Percentiles rank a stretch among this genome's conserved stretches.
Conservation (phyloP, 1,140 invertebrate genomes). For the Leucophenga varia region DNA sequence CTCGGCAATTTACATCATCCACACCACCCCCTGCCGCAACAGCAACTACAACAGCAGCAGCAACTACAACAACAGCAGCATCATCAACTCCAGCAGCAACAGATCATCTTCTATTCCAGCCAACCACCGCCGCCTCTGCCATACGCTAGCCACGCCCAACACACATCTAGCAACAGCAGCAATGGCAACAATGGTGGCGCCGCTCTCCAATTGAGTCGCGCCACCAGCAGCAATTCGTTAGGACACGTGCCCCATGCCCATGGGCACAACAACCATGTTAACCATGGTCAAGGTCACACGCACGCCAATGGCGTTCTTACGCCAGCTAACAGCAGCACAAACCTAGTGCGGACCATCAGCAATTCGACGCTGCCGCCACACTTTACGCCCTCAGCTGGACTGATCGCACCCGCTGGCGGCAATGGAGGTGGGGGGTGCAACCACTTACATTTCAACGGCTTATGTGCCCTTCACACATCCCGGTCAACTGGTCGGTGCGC, state of each 20-base stretch:
- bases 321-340: conserved; percentile 22
- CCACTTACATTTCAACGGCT: conserved; percentile 21
- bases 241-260: conserved; percentile 18
- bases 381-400: conserved; percentile 36
- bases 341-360: conserved; percentile 24
- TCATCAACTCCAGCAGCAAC: conserved; percentile 4
- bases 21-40: conserved; percentile 19
- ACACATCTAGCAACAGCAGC: conserved; percentile 19
- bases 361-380: conserved; percentile 25
- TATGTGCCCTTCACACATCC: conserved; percentile 28
- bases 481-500: conserved; percentile 19
- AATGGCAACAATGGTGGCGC: conserved; percentile 30
- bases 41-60: conserved; percentile 23
- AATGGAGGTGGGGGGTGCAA: conserved; percentile 14
- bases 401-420: conserved; percentile 25
- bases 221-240: conserved; percentile 29
- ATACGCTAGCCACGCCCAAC: conserved; percentile 8
- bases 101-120: conserved; percentile 26
- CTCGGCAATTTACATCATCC: not conserved
- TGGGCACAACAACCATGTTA: conserved; percentile 11
- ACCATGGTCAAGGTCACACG: conserved; percentile 19
- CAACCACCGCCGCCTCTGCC: conserved; percentile 15
- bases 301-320: conserved; percentile 28
- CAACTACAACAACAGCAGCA: conserved; percentile 17
- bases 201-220: conserved; percentile 38